phyloP scores from a whole-genome alignment of 2,888 invertebrate genomes.

The Marasmarcha lunaedactyla region DNA sequence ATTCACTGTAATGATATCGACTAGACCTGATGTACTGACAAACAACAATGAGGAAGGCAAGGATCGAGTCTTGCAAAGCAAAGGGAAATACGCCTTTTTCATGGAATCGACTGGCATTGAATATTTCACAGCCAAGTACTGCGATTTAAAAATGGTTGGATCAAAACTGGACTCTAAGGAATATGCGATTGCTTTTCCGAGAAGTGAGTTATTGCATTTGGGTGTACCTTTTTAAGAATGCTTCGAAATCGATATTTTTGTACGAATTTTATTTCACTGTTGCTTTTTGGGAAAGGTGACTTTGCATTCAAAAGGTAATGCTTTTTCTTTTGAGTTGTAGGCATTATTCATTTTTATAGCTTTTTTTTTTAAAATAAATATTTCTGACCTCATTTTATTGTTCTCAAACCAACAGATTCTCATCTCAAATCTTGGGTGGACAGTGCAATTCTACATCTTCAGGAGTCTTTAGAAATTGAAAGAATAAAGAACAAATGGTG shows the following conservation, averaged over 20 bases:
- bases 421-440: constrained; percentile 81
- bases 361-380: too few species aligned
- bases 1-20: constrained; percentile 89
- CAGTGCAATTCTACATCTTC: constrained; percentile 86
- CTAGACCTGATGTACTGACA: constrained; percentile 85
- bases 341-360: too few species aligned
- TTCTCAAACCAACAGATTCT: constrained; percentile 75
- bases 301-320: too few species aligned
- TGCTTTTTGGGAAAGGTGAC: too few species aligned
- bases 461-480: constrained; percentile 85
- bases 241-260: constrained; percentile 1
- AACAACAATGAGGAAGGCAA: constrained; percentile 85
- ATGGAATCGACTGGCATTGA: constrained; percentile 97
- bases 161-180: constrained; percentile 82
- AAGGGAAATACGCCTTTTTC: constrained; percentile 89
- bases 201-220: constrained; percentile 75
- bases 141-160: constrained; percentile 84
- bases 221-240: not conserved
- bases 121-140: constrained; percentile 85
- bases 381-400: too few species aligned
- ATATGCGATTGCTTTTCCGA: constrained; percentile 88
- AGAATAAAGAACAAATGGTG: constrained; percentile 91
- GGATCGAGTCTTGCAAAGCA: constrained; percentile 79
- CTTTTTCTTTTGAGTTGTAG: too few species aligned
- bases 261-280: constrained; percentile 5